A percentile compares a stretch with the other conserved stretches of the same genome.
These are phyloP conservation scores for Haplochromis burtoni DNA, from an alignment of 2,113 vertebrate species.

Conservation along the genomic window DNA sequence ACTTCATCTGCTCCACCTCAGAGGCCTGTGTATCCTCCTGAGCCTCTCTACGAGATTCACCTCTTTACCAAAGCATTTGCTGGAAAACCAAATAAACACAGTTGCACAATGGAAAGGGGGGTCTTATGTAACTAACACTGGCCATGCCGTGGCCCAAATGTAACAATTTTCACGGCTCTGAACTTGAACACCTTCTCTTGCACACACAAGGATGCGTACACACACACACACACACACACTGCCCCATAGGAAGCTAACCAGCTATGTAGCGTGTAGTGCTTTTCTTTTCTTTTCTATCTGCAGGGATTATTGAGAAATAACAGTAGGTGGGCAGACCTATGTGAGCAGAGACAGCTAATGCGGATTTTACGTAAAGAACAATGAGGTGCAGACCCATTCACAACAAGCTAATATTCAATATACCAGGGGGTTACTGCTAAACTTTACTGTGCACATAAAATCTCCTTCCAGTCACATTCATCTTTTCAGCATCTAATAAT, in stretches of 20 bases:
- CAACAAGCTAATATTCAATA: neutral
- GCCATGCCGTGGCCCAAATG: constrained; percentile 6
- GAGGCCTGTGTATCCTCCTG: constrained; percentile 45
- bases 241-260: neutral
- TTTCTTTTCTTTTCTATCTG: neutral
- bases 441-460: neutral
- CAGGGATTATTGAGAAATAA: neutral
- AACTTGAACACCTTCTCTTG: neutral
- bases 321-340: neutral
- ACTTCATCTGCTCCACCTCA: constrained; percentile 59
- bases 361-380: neutral
- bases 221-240: neutral
- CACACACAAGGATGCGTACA: neutral
- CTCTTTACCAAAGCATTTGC: constrained; percentile 46
- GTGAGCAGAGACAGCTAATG: neutral
- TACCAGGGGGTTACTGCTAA: neutral
- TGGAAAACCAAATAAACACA: constrained; percentile 59
- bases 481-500: neutral
- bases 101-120: constrained; percentile 50
- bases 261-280: neutral
- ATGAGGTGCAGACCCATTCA: neutral
- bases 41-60: constrained; percentile 39
- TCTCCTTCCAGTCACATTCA: neutral
- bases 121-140: constrained; percentile 45
- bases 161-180: constrained; percentile 25